Evolutionary conservation across 2,797 vertebrate genomes (phyloP).

Genomic region (Percopsis omiscomaycus): DNA sequence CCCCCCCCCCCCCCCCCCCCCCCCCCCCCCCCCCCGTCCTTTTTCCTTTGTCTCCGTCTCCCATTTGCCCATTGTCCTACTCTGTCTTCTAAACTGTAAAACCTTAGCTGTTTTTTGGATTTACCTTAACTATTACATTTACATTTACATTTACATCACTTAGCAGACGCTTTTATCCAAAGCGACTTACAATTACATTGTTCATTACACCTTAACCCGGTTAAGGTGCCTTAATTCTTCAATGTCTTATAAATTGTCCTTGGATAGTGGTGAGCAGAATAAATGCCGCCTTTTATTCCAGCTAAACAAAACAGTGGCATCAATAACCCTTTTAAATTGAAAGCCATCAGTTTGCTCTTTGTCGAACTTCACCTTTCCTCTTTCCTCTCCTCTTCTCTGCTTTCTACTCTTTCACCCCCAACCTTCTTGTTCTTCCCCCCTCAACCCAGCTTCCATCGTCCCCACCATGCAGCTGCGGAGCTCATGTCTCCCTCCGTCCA

Average conservation of each 20-base stretch:
- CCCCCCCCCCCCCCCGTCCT: background rate
- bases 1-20: background rate
- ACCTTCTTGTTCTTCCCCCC: background rate
- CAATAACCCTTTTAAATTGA: too few species aligned
- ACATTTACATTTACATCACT: too few species aligned
- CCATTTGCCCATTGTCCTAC: slow-evolving; percentile 33
- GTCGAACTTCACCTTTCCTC: slow-evolving; percentile 37
- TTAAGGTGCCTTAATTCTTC: too few species aligned
- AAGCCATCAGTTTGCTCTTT: too few species aligned
- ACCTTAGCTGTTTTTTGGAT: background rate
- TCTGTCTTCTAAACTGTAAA: slow-evolving; percentile 14
- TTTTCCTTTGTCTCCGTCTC: slow-evolving; percentile 49
- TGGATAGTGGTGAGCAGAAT: too few species aligned
- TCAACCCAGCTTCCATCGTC: slow-evolving; percentile 13
- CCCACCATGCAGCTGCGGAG: slow-evolving; percentile 11
- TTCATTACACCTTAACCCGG: too few species aligned
- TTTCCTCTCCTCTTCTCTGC: background rate
- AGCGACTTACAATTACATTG: too few species aligned
- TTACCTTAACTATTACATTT: too few species aligned
- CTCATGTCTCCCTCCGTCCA: slow-evolving; percentile 9
- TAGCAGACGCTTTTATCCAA: too few species aligned
- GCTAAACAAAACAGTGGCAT: too few species aligned
- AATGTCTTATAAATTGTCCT: too few species aligned
- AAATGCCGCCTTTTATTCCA: too few species aligned
- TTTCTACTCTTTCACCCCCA: background rate